A percentile compares a stretch with the other conserved stretches of the same genome.
These are phyloP conservation scores for Gallinago stenura DNA, from an alignment of 2,797 vertebrate genomes.

Conservation along the genomic window DNA sequence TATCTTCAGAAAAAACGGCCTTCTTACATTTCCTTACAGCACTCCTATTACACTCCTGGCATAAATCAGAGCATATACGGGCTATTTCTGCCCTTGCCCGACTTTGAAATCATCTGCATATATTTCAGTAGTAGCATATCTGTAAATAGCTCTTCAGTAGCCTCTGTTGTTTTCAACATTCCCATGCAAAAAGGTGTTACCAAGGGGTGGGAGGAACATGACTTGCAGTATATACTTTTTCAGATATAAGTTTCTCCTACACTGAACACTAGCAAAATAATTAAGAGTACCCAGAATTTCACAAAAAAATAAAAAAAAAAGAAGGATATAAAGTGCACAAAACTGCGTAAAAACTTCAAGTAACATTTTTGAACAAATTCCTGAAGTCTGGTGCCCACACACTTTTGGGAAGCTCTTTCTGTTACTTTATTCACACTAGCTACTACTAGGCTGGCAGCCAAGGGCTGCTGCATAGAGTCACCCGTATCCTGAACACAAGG, in stretches of 20 bases:
- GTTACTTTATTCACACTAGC: neutral
- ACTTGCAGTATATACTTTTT: neutral
- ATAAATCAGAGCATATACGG: neutral
- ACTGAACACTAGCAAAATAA: neutral
- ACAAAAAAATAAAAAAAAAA: neutral
- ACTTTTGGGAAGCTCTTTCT: neutral
- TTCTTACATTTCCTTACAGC: neutral
- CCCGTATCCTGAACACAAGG: neutral
- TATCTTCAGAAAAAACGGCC: fast-evolving
- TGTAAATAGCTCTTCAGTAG: neutral
- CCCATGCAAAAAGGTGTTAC: neutral
- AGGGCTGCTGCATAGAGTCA: neutral
- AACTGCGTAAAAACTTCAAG: neutral
- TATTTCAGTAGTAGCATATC: neutral
- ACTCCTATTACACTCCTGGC: neutral
- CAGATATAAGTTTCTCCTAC: neutral
- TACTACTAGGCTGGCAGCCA: neutral
- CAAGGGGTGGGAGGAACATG: neutral
- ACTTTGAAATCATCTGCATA: neutral
- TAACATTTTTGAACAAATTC: neutral
- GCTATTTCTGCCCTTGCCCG: neutral
- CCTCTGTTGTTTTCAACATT: neutral
- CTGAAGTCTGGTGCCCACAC: neutral
- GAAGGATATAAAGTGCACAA: neutral
- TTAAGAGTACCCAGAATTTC: neutral